A percentile compares a stretch with the other conserved stretches of the same genome.
Evolutionary conservation across 1,140 invertebrate species (phyloP).

Genomic region (Dendroctonus ponderosae): DNA sequence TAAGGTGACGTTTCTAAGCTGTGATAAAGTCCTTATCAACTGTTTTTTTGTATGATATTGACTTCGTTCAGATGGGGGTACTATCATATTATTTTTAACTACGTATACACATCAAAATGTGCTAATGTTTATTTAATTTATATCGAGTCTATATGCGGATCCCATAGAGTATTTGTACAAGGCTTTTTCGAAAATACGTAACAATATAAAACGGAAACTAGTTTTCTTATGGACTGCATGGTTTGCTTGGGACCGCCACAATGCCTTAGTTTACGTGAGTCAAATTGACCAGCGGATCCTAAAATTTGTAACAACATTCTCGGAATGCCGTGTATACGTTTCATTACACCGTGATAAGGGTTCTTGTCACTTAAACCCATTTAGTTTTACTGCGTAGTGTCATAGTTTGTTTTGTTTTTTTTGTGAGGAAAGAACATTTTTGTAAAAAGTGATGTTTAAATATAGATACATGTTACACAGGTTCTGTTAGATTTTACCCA

Average conservation of each 20-base stretch:
- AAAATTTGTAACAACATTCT: background rate
- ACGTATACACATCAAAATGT: slow-evolving; percentile 17
- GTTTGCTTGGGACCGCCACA: background rate
- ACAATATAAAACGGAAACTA: background rate
- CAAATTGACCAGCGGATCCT: background rate
- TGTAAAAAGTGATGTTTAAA: slow-evolving; percentile 32
- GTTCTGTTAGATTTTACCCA: background rate
- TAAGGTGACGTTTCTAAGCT: slow-evolving; percentile 48
- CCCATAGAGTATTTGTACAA: slow-evolving; percentile 13
- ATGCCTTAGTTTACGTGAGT: background rate
- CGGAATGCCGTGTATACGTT: slow-evolving; percentile 11
- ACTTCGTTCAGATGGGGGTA: slow-evolving; percentile 55
- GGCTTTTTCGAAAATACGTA: background rate
- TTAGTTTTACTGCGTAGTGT: slow-evolving; percentile 39
- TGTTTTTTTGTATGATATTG: slow-evolving; percentile 51
- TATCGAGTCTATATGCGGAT: no score
- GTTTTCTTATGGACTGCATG: background rate
- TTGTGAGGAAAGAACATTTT: slow-evolving; percentile 30
- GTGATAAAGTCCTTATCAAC: slow-evolving; percentile 55
- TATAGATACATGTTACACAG: slow-evolving; percentile 33
- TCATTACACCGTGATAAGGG: slow-evolving; percentile 49
- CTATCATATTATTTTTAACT: slow-evolving; percentile 50
- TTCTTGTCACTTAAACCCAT: slow-evolving; percentile 48
- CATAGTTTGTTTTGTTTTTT: slow-evolving; percentile 41
- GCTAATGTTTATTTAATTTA: background rate